Conservation (phyloP, 2,888 invertebrate genomes). For the Sinohyriopsis cumingii region DNA sequence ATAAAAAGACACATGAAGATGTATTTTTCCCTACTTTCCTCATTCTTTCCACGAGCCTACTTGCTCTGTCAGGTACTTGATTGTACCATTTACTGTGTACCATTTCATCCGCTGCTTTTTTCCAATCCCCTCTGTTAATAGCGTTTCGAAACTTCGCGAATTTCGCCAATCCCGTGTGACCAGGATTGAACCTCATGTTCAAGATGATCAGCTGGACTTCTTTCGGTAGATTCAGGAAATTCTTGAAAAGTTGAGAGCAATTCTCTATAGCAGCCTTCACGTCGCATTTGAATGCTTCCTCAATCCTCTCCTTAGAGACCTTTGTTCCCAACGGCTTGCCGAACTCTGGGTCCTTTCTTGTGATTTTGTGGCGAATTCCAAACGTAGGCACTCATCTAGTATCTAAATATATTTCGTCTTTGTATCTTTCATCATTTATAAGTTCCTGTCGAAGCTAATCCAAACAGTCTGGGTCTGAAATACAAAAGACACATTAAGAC, state of each 20-base stretch:
- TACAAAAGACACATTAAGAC: too few species aligned
- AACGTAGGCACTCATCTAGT: conserved; percentile 5
- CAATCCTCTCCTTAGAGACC: conserved; percentile 3
- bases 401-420: conserved; percentile 5
- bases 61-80: conserved; percentile 9
- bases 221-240: neutral
- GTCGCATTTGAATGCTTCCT: conserved; percentile 8
- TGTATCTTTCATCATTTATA: conserved; percentile 8
- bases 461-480: too few species aligned
- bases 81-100: conserved; percentile 11
- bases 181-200: conserved; percentile 14
- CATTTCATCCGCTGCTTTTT: conserved; percentile 13
- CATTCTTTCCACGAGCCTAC: conserved; percentile 14
- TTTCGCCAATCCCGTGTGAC: conserved; percentile 1
- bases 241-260: neutral
- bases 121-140: conserved; percentile 10
- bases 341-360: conserved; percentile 6
- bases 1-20: too few species aligned
- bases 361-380: conserved; percentile 17
- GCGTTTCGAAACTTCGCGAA: conserved; percentile 10
- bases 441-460: neutral
- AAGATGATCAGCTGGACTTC: conserved; percentile 14
- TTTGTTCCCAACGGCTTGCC: conserved; percentile 7
- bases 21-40: conserved; percentile 8
- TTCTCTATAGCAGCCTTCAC: neutral